Conservation (phyloP, 2,113 vertebrate genomes). For the Aegotheles bennettii region DNA sequence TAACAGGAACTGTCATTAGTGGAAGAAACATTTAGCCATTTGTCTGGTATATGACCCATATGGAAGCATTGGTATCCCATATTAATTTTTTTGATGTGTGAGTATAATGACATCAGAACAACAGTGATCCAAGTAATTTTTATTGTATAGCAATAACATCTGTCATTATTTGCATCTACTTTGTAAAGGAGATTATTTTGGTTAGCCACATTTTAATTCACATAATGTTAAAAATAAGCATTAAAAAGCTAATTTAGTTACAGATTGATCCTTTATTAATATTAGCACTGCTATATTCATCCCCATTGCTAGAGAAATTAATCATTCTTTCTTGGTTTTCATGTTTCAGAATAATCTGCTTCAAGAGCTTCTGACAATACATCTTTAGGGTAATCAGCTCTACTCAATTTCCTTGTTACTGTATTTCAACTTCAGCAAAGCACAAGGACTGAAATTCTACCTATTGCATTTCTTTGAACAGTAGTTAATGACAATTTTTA, state of each 20-base stretch:
- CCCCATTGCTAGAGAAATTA: neutral
- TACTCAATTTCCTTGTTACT: neutral
- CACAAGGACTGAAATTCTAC: neutral
- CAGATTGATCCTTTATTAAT: conserved; percentile 17
- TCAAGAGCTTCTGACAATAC: neutral
- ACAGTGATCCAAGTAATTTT: neutral
- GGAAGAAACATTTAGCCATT: neutral
- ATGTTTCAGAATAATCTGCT: neutral
- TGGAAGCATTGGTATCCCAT: neutral
- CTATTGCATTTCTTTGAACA: neutral
- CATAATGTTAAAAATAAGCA: conserved; percentile 7
- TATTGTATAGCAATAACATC: neutral
- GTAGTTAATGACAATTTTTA: neutral
- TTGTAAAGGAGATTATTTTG: conserved; percentile 42
- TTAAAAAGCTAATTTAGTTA: conserved; percentile 11
- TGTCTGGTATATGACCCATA: neutral
- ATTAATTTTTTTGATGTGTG: neutral
- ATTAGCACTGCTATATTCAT: neutral
- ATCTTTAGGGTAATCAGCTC: neutral
- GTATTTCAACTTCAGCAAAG: neutral
- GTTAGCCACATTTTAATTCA: conserved; percentile 19
- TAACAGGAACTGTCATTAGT: neutral
- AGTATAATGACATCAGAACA: neutral
- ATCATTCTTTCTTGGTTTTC: neutral
- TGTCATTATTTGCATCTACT: neutral